Percentiles rank a stretch among this genome's conserved stretches.
phyloP scores from a whole-genome alignment of 2,113 vertebrate genomes.

The Suricata suricatta region DNA sequence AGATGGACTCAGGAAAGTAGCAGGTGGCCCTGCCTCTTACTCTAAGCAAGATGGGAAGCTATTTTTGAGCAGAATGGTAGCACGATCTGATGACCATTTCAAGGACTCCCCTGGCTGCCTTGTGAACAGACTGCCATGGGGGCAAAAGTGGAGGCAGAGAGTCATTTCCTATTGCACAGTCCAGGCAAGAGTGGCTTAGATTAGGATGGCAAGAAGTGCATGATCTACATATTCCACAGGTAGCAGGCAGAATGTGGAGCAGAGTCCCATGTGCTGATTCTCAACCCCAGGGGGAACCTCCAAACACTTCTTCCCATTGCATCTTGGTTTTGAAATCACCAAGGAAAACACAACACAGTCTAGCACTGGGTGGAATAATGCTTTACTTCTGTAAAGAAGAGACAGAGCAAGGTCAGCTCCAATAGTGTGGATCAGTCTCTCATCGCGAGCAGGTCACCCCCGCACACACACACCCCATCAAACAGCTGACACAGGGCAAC shows the following conservation, averaged over 20 bases:
- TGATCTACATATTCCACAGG: background rate
- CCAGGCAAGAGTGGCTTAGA: background rate
- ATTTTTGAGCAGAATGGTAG: background rate
- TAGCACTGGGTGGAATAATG: background rate
- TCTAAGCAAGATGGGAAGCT: background rate
- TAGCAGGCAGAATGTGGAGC: background rate
- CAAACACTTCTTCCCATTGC: background rate
- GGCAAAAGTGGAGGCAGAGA: background rate
- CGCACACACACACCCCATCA: rapidly evolving
- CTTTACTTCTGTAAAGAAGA: background rate
- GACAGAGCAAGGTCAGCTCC: background rate
- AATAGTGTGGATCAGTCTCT: background rate
- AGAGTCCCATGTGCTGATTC: background rate
- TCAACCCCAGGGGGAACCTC: background rate
- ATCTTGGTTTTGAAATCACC: background rate
- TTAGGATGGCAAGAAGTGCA: background rate
- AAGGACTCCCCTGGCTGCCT: background rate
- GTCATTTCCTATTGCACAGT: background rate
- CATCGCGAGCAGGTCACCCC: background rate
- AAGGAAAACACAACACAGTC: background rate
- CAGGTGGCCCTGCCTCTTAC: background rate
- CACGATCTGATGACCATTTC: background rate
- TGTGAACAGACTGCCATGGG: background rate
- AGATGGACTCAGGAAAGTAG: background rate
- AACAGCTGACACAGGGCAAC: background rate